Evolutionary conservation across 2,888 invertebrate species (phyloP), one percentile per base, ranked within the genome.

Genomic region (Ectemnius lituratus): DNA sequence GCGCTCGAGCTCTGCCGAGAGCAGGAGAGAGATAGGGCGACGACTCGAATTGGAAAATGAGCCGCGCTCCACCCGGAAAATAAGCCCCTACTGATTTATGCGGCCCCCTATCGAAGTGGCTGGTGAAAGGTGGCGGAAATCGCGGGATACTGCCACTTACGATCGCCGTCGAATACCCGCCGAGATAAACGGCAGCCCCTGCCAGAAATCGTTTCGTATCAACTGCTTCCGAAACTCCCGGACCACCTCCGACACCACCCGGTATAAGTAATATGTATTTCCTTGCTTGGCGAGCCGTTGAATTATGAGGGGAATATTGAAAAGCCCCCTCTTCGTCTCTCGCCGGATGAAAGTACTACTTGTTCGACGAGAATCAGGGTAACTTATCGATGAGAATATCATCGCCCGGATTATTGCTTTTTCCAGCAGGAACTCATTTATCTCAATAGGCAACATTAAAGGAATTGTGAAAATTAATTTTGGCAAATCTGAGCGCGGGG

Each of bases 31-130:
- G 23, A 23, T 23, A 23, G 23, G 52, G 27, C 62, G 58, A 62
- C 64, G 56, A 66, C 72, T 70, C 73, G 67, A 76, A 80, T 75
- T 78, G 80, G 77, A 76, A 81, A 84, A 82, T 74, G 75, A 81
- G 74, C 73, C 71, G 60, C 46, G 63, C 61, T 75, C 78, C 66
- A 69, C 23, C 62, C 75, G 76, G 67, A 75, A 79, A 80, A 77
- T 76, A 70, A 76, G 49, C 62, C 45, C 45, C 18, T 23, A 23
- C 59, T 56, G 59, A 67, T 63, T 67, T 72, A 72, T 60, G 59
- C 45, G 20, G 37, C 37, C 13, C 14, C 23, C 47, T 49, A 49
- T 23, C 45, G 47, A 57, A 20, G 45, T 14, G 16, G 62, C 49
- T 18, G 23, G 45, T 58, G 47, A 62, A 69, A 49, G 57, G 59